Base-by-base conservation (phyloP, 2,113 vertebrate genomes). In the Amazona guildingii region DNA sequence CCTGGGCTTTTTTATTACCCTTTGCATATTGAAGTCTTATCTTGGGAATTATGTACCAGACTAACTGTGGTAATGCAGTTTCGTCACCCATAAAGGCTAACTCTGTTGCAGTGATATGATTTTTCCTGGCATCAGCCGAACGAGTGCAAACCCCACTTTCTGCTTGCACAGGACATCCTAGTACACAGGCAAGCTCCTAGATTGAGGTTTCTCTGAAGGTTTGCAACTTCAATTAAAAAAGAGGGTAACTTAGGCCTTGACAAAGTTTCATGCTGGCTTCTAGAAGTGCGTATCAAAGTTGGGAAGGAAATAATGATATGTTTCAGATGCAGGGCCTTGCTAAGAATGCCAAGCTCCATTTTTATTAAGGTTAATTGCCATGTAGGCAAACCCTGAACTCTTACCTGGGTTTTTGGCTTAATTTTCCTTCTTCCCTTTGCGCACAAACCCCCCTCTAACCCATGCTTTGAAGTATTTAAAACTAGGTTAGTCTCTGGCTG, bases 401-500 rank as follows among this genome's bases (percentile, higher is more conserved):
- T 95, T 94, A 95, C 93, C 91, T 95, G 93, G 49, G 93, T 57
- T 95, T 95, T 95, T 95, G 94, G 86, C 91, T 92, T 89, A 78
- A 79, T 91, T 97, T 92, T 89, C 67, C 84, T 52, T 84, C 84
- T 97, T 96, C 62, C 83, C 81, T 89, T 96, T 94, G 74, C 77
- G 82, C 57, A 12, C 69, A 95, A 94, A 93, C 14, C 69, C 92
- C 95, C 86, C 84, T 86, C 49, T 76, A 86, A 76, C 77, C 83
- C 62, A 10, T 84, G 57, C 96, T 95, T 97, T 96, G 95, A 97
- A 96, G 95, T 97, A 33, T 84, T 94, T 79, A 87, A 92, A 97
- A 95, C 91, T 92, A 87, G 95, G 94, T 94, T 96, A 92, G 95
- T 94, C 83, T 95, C 89, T 94, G 94, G 93, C 93, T 96, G 95